Evolutionary conservation across 2,113 vertebrate genomes (phyloP).

Genomic region (Procavia capensis): DNA sequence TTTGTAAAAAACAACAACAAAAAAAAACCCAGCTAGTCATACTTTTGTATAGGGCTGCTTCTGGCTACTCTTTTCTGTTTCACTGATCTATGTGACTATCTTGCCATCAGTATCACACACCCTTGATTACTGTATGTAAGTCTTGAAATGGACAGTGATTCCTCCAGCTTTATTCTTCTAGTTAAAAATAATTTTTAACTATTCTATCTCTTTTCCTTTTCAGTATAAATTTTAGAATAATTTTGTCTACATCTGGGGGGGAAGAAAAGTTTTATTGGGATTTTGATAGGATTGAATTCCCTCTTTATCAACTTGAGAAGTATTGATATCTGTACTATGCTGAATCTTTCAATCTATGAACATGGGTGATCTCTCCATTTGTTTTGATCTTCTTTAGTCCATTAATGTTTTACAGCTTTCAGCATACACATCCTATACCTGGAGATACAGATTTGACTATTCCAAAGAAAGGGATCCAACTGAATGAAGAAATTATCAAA

Average conservation of each 20-base stretch:
- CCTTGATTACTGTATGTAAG: not conserved
- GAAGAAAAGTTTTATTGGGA: not conserved
- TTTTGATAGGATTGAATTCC: no score
- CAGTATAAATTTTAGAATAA: not conserved
- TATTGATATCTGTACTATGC: not conserved
- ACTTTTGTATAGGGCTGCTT: not conserved
- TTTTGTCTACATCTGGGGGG: not conserved
- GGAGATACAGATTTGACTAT: no score
- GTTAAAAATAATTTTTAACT: not conserved
- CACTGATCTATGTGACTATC: no score
- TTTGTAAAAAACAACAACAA: not conserved
- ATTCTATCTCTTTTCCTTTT: not conserved
- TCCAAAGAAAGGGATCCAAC: no score
- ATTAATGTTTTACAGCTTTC: not conserved
- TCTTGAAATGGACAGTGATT: not conserved
- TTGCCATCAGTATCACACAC: not conserved
- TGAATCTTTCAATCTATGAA: not conserved
- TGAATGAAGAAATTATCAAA: no score
- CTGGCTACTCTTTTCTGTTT: not conserved
- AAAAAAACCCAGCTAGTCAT: accelerated
- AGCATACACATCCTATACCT: not conserved
- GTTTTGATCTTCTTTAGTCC: not conserved
- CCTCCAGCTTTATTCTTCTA: not conserved
- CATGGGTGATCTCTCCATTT: not conserved
- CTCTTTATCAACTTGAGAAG: not conserved